A percentile compares a stretch with the other conserved stretches of the same genome.
Evolutionary conservation across 2,888 invertebrate species (phyloP).

Genomic region (Leptodirus hochenwartii): DNA sequence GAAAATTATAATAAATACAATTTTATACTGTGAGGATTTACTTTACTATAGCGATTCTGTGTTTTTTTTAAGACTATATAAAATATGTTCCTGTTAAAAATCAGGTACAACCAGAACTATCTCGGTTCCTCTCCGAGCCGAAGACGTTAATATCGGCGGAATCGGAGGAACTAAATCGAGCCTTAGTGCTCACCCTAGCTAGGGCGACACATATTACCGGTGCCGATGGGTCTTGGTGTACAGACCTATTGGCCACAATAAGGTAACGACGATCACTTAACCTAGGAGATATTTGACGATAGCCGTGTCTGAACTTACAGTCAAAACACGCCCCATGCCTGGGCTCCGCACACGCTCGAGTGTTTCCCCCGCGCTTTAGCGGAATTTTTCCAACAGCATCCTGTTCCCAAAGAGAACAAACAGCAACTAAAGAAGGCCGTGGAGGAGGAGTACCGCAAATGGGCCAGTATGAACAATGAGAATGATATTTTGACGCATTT

Average conservation of each 20-base stretch:
- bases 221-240: constrained; percentile 70
- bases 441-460: constrained; percentile 89
- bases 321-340: constrained; percentile 88
- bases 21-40: no score
- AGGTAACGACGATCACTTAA: no score
- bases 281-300: no score
- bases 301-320: no score
- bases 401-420: constrained; percentile 75
- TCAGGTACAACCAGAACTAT: constrained; percentile 74
- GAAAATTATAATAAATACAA: no score
- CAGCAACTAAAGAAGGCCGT: constrained; percentile 81
- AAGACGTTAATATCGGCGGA: constrained; percentile 85
- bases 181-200: constrained; percentile 82
- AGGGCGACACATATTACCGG: constrained; percentile 89
- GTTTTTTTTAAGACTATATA: no score
- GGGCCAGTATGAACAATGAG: constrained; percentile 94
- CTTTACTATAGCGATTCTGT: no score
- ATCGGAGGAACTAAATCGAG: constrained; percentile 82
- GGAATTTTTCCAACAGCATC: constrained; percentile 79
- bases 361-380: constrained; percentile 81
- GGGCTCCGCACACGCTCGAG: constrained; percentile 83
- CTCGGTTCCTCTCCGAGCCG: constrained; percentile 77
- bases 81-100: background rate
- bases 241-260: constrained; percentile 74
- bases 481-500: constrained; percentile 93